Evolutionary conservation across 2,797 vertebrate species (phyloP).

Genomic region (Molossus alvarezi): DNA sequence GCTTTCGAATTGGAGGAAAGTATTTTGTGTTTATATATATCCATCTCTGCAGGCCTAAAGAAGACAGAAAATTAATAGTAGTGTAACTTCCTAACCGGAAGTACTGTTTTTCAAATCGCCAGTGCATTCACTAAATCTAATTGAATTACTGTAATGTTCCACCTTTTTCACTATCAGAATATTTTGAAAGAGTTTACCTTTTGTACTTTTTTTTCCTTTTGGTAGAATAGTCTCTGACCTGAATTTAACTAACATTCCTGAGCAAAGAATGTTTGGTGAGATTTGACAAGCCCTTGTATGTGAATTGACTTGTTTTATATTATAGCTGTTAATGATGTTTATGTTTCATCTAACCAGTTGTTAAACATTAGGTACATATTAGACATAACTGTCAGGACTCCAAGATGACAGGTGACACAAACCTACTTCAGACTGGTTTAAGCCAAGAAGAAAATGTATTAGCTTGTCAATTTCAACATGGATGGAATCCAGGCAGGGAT

Average conservation of each 20-base stretch:
- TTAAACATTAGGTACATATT: conserved; percentile 16
- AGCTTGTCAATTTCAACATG: neutral
- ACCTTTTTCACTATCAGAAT: conserved; percentile 50
- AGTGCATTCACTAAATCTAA: conserved; percentile 4
- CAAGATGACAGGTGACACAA: neutral
- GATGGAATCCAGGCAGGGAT: neutral
- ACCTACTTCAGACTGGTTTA: conserved; percentile 46
- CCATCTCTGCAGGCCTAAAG: neutral
- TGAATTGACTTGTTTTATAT: conserved; percentile 64
- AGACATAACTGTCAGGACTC: neutral
- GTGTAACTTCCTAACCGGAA: conserved; percentile 15
- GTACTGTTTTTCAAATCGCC: conserved; percentile 32
- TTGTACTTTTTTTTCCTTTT: conserved; percentile 30
- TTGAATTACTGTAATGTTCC: conserved; percentile 42
- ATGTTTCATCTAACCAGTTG: conserved; percentile 38
- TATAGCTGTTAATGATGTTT: conserved; percentile 36
- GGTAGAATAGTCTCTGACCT: conserved; percentile 27
- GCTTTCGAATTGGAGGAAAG: conserved; percentile 21
- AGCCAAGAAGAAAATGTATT: conserved; percentile 50
- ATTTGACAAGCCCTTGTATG: conserved; percentile 11
- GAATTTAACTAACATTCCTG: conserved; percentile 26
- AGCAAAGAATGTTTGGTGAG: conserved; percentile 37
- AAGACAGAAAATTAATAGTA: neutral
- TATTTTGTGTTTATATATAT: neutral
- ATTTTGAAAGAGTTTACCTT: conserved; percentile 22